Base-by-base conservation (phyloP, 1,140 invertebrate species). In the Rhagoletis zephyria region DNA sequence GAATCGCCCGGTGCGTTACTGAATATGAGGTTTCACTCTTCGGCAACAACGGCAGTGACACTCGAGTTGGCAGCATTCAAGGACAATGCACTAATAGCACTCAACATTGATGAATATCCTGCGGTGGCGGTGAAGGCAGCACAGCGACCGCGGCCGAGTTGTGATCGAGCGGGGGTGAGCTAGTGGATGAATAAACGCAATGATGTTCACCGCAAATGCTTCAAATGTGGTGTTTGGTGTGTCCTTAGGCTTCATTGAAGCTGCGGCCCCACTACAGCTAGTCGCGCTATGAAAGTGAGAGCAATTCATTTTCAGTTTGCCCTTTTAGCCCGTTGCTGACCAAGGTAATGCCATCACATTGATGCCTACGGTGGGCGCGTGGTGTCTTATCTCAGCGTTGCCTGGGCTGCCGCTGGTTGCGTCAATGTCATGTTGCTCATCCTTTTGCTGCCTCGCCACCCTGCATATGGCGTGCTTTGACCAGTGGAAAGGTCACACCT, bases 81-180 rank as follows among this genome's bases (percentile, higher is more conserved):
- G 67, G 67, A 74, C 67, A 74, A 45, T 48, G 67, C 42, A 74
- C 67, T 74, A 74, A 74, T 74, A 45, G 42, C 67, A 48, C 42
- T 74, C 67, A 74, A 74, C 67, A 74, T 74, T 74, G 42, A 74
- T 74, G 67, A 74, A 74, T 48, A 74, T 74, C 67, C 42, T 45
- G 67, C 42, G 67, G 42, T 74, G 67, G 42, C 67, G 40, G 42
- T 30, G 30, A 30, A 30, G 30, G 30, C 30, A 30, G 30, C 30
- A 30, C 67, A 19, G 14, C 3, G 14, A 4, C 2, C 30, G 4
- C 14, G 0, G 67, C 2, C 67, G 40, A 74, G 67, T 16, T 16
- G 67, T 10, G 51, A 56, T 5, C 51, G 3, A 1, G 51, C 5
- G 51, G 5, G 5, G 30, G 67, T 45, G 40, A 74, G 14, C 40